Evolutionary conservation across 2,888 invertebrate species (phyloP), one percentile per base, ranked within the genome.

Genomic region (Ormyrus labotus): DNA sequence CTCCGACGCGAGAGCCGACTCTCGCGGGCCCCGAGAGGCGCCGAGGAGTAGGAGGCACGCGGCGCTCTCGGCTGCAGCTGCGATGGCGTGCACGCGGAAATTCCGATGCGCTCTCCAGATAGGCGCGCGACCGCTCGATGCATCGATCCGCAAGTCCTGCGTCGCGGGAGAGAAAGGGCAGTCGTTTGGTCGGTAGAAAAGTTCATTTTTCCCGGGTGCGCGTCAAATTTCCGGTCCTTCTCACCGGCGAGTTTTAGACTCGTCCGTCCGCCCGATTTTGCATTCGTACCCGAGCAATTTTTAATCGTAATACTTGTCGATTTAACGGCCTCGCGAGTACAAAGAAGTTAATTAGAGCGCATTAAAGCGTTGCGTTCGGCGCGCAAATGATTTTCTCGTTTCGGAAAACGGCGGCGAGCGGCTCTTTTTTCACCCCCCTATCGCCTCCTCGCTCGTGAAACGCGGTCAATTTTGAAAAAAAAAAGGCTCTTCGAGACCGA

Each of bases 141-240:
- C 34, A 34, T 34, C 34, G 34, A 34, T 34, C 55, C 34, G 19
- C 13, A 34, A 34, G 69, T 11, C 48, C 69, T 8, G 13, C 10
- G 45, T 34, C 61, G 61, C 51, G 60, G 61, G 5, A 60, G 60
- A 7, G 6, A n/a, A 19, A 19, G 19, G 19, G 1, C 19, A 19
- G 19, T 19, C 19, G 19, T 19, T 19, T 19, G 0, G 19, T 19
- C 19, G 1, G 19, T 19, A 2, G 19, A 19, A 2, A 19, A 19
- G 11, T 13, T 5, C n/a, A 68, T n/a, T 55, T 57, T 69, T 45
- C 13, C 55, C 57, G 45, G 58, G 19, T 48, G 76, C 69, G 61
- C 69, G 69, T 76, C 61, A 69, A 69, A 69, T 69, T 76, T 55
- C 48, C 55, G 63, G 34, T 63, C 53, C 10, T 75, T n/a, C n/a